phyloP scores from a whole-genome alignment of 2,113 vertebrate species.

The Odontophorus gujanensis region DNA sequence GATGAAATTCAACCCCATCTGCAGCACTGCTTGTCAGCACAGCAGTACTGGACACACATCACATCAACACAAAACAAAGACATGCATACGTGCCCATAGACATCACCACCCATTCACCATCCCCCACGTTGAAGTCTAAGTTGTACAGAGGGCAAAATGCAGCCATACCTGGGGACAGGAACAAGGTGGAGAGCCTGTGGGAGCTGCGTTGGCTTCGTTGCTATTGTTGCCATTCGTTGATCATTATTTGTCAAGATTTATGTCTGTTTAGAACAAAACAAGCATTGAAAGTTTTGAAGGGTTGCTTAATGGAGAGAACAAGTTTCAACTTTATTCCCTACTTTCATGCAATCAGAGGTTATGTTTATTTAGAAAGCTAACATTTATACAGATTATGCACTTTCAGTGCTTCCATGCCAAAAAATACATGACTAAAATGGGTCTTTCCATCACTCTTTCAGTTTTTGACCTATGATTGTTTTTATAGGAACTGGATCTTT shows the following conservation, averaged over 20 bases:
- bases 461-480: constrained; percentile 74
- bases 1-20: neutral
- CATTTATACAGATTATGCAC: constrained; percentile 72
- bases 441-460: constrained; percentile 63
- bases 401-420: constrained; percentile 68
- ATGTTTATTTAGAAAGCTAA: constrained; percentile 78
- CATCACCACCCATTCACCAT: neutral
- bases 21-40: neutral
- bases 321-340: constrained; percentile 49
- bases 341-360: constrained; percentile 65
- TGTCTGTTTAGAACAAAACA: constrained; percentile 15
- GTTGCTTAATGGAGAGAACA: constrained; percentile 39
- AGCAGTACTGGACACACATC: neutral
- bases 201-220: neutral
- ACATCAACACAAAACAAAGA: neutral
- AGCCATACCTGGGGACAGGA: neutral
- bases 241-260: neutral
- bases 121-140: neutral
- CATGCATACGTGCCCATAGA: accelerated
- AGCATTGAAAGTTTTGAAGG: constrained; percentile 23
- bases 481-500: constrained; percentile 77
- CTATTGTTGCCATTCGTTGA: neutral
- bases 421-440: constrained; percentile 69
- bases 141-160: neutral
- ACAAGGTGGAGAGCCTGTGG: neutral